Conservation (phyloP, 2,888 invertebrate species). For the Drosophila leonis region DNA sequence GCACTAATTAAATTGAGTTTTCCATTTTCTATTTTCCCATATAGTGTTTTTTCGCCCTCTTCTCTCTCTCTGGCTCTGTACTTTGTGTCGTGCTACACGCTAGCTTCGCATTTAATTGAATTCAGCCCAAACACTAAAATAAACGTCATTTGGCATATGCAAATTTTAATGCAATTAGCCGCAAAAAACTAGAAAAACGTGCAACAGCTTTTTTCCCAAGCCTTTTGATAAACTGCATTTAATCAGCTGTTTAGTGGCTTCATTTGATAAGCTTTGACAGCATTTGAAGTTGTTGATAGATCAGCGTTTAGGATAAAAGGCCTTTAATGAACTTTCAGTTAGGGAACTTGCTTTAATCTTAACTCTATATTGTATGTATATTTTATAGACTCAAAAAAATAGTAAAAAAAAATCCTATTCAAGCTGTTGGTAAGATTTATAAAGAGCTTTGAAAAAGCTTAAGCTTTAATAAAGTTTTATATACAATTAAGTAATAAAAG, state of each 20-base stretch:
- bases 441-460: no score
- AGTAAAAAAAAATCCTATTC: no score
- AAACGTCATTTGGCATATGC: slow-evolving; percentile 57
- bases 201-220: slow-evolving; percentile 33
- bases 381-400: no score
- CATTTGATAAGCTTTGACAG: slow-evolving; percentile 12
- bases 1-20: slow-evolving; percentile 44
- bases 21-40: neutral
- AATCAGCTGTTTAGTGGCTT: slow-evolving; percentile 23
- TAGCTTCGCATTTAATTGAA: slow-evolving; percentile 49
- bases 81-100: slow-evolving; percentile 38
- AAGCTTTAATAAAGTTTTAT: neutral
- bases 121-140: slow-evolving; percentile 27
- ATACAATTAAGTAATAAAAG: no score
- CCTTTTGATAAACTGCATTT: slow-evolving; percentile 13
- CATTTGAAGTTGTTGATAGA: neutral
- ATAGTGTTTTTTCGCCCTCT: neutral
- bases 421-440: no score
- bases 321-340: neutral
- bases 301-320: slow-evolving; percentile 4
- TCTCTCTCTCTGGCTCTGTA: neutral
- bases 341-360: neutral
- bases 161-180: slow-evolving; percentile 68
- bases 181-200: slow-evolving; percentile 45
- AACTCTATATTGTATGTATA: neutral